Evolutionary conservation across 2,888 invertebrate species (phyloP).

Genomic region (Callosobruchus maculatus): DNA sequence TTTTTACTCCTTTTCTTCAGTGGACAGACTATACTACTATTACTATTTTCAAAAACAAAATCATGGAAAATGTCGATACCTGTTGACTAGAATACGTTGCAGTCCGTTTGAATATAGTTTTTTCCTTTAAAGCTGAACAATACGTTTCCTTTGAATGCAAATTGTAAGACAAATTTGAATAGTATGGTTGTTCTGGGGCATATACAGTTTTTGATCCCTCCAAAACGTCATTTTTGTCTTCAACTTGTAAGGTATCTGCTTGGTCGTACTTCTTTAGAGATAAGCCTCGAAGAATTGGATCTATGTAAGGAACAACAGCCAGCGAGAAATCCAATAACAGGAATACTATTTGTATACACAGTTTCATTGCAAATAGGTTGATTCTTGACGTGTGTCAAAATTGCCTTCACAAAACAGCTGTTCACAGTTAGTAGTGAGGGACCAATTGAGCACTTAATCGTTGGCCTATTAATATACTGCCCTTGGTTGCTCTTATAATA

Average conservation of each 20-base stretch:
- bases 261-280: conserved; percentile 20
- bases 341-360: not conserved
- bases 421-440: not conserved
- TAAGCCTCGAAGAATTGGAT: not conserved
- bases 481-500: too few relatives aligned
- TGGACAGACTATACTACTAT: too few relatives aligned
- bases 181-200: conserved; percentile 21
- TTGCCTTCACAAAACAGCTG: not conserved
- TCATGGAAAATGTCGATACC: not conserved
- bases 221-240: conserved; percentile 30
- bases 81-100: not conserved
- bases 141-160: not conserved
- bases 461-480: too few relatives aligned
- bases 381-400: not conserved
- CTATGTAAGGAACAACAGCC: not conserved
- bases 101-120: not conserved
- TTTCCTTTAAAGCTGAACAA: not conserved
- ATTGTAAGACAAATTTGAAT: not conserved
- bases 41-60: too few relatives aligned
- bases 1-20: too few relatives aligned
- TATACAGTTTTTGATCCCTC: conserved; percentile 32
- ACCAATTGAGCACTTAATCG: too few relatives aligned
- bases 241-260: conserved; percentile 29
- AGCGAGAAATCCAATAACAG: not conserved
- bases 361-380: not conserved